A percentile compares a stretch with the other conserved stretches of the same genome.
Conservation (phyloP, 2,797 vertebrate species). For the Enoplosus armatus region DNA sequence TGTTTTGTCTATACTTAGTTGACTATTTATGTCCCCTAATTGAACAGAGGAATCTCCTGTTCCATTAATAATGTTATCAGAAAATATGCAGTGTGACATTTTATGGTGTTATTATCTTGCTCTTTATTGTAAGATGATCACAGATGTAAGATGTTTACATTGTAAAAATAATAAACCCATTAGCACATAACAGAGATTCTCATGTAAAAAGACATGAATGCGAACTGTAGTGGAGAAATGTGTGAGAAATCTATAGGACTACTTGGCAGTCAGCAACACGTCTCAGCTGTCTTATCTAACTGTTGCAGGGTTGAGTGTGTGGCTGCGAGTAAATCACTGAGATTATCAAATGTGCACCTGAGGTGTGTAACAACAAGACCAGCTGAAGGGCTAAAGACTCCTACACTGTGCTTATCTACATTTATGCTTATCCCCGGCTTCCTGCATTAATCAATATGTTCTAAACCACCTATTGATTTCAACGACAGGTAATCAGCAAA, state of each 20-base stretch:
- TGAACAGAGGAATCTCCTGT: neutral
- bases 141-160: neutral
- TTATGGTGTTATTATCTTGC: neutral
- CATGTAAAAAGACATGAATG: neutral
- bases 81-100: neutral
- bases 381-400: neutral
- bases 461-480: neutral
- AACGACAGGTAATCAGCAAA: neutral
- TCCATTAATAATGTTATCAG: neutral
- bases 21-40: neutral
- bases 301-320: slow-evolving; percentile 4
- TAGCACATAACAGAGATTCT: neutral
- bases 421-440: neutral
- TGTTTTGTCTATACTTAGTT: neutral
- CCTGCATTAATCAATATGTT: neutral
- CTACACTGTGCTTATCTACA: slow-evolving; percentile 2
- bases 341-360: slow-evolving; percentile 9
- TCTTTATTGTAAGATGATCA: neutral
- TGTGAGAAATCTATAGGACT: neutral
- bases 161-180: neutral
- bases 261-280: neutral
- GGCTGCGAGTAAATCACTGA: slow-evolving; percentile 2
- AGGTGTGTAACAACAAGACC: slow-evolving; percentile 9
- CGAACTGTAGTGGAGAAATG: neutral
- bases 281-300: neutral